Evolutionary conservation across 2,113 vertebrate genomes (phyloP).

Genomic region (Bufo gargarizans): DNA sequence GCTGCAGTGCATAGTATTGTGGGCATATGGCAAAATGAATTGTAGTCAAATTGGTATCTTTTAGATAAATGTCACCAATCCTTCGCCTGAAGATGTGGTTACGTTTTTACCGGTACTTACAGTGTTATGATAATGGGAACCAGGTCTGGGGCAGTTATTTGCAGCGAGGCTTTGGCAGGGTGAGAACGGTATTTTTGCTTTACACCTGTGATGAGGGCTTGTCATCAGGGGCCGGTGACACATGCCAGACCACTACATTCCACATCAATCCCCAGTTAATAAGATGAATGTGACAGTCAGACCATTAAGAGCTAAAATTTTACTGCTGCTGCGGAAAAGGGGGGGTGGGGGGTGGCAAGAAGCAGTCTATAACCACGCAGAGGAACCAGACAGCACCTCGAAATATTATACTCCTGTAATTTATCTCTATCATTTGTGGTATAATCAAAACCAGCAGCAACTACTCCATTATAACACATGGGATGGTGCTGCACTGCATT

Average conservation of each 20-base stretch:
- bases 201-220: slow-evolving; percentile 27
- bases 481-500: no score
- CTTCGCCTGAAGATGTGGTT: neutral
- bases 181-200: slow-evolving; percentile 9
- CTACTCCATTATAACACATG: no score
- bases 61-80: neutral
- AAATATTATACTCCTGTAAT: no score
- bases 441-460: no score
- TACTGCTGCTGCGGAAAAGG: neutral
- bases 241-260: slow-evolving; percentile 17
- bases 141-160: neutral
- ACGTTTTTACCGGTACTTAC: neutral
- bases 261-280: slow-evolving; percentile 41
- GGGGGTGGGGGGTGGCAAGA: neutral
- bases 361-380: neutral
- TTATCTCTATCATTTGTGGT: no score
- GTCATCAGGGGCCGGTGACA: slow-evolving; percentile 11
- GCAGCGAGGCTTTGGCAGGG: neutral
- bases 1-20: no score
- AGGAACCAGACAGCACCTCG: neutral
- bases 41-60: neutral
- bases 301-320: slow-evolving; percentile 21
- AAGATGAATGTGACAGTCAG: slow-evolving; percentile 17
- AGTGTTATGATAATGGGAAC: neutral
- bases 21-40: neutral